phyloP scores from a whole-genome alignment of 2,113 vertebrate genomes.

The Etheostoma spectabile region DNA sequence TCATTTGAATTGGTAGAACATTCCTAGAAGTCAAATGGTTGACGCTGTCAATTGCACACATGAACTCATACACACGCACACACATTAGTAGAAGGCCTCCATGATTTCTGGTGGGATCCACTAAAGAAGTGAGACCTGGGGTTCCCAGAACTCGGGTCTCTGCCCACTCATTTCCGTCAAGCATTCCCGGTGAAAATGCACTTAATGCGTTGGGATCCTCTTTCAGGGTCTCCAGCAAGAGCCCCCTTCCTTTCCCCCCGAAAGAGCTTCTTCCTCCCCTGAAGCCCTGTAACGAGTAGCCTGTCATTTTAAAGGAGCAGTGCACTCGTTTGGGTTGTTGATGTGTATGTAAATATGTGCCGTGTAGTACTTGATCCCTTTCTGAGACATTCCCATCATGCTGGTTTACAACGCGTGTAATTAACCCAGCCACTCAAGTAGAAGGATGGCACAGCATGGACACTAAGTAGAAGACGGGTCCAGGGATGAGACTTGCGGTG shows the following conservation, averaged over 20 bases:
- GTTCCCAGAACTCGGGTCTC: slow-evolving; percentile 14
- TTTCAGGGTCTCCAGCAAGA: slow-evolving; percentile 8
- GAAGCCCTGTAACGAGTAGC: neutral
- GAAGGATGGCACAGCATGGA: slow-evolving; percentile 3
- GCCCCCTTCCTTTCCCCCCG: neutral
- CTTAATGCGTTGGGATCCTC: slow-evolving; percentile 9
- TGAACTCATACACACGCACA: neutral
- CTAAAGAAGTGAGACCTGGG: slow-evolving; percentile 21
- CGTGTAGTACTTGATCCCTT: slow-evolving; percentile 43
- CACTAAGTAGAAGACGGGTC: neutral
- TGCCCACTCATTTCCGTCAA: neutral
- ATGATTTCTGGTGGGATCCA: slow-evolving; percentile 12
- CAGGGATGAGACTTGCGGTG: slow-evolving; percentile 27
- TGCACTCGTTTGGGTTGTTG: slow-evolving; percentile 24
- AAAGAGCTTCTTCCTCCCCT: neutral
- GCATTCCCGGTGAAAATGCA: slow-evolving; percentile 55
- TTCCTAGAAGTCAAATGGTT: slow-evolving; percentile 52
- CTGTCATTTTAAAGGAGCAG: slow-evolving; percentile 5
- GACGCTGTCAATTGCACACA: slow-evolving; percentile 16
- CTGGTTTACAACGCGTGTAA: neutral
- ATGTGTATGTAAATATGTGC: slow-evolving; percentile 56
- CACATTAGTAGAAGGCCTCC: neutral
- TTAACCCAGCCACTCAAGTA: neutral
- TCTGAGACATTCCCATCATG: slow-evolving; percentile 69
- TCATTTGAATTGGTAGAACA: slow-evolving; percentile 28